Evolutionary conservation across 2,888 invertebrate genomes (phyloP).

Genomic region (Eretmocerus hayati): DNA sequence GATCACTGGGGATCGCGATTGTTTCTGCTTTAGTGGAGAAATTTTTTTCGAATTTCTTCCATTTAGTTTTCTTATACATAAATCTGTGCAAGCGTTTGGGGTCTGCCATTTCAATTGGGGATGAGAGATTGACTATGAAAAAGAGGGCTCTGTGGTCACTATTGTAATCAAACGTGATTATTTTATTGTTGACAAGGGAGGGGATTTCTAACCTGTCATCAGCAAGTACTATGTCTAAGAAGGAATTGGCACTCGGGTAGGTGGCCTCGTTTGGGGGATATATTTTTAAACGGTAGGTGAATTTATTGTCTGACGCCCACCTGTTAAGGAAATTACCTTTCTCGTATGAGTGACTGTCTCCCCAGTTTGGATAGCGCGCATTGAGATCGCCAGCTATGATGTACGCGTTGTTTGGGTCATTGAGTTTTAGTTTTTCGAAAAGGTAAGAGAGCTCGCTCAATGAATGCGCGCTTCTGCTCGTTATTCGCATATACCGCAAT

Average conservation of each 20-base stretch:
- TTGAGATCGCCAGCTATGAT: slow-evolving; percentile 9
- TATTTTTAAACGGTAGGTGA: background rate
- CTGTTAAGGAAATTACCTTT: background rate
- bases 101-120: background rate
- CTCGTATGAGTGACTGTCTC: background rate
- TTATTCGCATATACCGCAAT: slow-evolving; percentile 4
- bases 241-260: background rate
- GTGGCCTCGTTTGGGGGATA: background rate
- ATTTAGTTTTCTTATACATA: slow-evolving; percentile 7
- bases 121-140: background rate
- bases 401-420: background rate
- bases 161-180: background rate
- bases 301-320: background rate
- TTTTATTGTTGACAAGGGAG: background rate
- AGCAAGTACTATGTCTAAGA: background rate
- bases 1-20: background rate
- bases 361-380: background rate
- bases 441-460: background rate
- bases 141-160: slow-evolving; percentile 2
- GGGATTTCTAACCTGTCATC: background rate
- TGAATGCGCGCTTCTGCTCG: background rate
- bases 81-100: background rate
- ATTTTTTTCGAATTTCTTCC: background rate
- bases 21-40: background rate
- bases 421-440: background rate